Conservation (phyloP, 2,888 invertebrate species). For the Seira sanloemensis region DNA sequence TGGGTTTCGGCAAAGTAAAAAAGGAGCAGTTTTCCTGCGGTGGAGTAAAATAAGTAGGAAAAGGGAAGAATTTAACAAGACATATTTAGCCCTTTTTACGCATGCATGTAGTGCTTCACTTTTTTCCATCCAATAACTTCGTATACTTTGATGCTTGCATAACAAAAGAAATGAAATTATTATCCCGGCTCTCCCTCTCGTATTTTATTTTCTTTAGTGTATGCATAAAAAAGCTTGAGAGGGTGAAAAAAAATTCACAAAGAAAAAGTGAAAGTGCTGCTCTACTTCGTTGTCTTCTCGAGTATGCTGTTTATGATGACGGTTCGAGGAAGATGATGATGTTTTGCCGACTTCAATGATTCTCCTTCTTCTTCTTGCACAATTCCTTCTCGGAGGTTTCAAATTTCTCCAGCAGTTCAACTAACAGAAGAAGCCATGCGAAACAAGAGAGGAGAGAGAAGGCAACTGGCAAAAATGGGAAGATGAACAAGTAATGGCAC, state of each 20-base stretch:
- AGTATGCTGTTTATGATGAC: constrained; percentile 6
- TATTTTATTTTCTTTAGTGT: constrained; percentile 1
- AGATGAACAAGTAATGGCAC: constrained; percentile 24
- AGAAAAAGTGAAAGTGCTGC: constrained; percentile 3
- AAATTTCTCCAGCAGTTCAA: constrained; percentile 1
- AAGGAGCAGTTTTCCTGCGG: not conserved
- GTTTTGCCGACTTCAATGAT: not conserved
- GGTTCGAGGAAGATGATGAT: constrained; percentile 1
- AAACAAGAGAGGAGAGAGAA: not conserved
- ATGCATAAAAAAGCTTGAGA: not conserved
- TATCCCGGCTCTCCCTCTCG: not conserved
- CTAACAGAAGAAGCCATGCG: not conserved
- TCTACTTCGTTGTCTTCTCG: not conserved
- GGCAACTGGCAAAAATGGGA: constrained; percentile 4
- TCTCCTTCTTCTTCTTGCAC: not conserved
- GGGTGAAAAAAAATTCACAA: too few relatives aligned
- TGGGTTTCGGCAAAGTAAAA: not conserved
- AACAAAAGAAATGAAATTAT: constrained; percentile 20
- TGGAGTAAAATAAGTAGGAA: not conserved
- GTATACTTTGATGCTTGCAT: constrained; percentile 10
- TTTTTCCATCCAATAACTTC: constrained; percentile 8
- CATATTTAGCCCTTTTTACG: not conserved
- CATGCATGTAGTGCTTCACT: not conserved
- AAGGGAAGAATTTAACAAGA: not conserved
- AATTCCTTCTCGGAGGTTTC: not conserved